phyloP scores from a whole-genome alignment of 2,113 vertebrate species.

The Emydocephalus ijimae region DNA sequence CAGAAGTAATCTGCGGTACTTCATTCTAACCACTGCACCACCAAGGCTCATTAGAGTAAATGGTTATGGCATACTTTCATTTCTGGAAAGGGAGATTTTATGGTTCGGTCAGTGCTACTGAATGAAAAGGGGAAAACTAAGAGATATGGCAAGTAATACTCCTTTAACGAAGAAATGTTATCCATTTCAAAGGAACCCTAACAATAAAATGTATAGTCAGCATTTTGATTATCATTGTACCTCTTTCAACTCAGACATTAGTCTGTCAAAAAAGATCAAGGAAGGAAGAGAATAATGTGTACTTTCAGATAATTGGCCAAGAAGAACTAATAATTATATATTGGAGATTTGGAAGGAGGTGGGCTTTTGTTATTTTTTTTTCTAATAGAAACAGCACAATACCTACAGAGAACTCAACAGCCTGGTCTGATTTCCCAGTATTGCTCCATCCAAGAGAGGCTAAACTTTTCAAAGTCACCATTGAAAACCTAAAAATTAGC shows the following conservation, averaged over 20 bases:
- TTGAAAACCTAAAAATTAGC: background rate
- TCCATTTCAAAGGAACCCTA: constrained; percentile 5
- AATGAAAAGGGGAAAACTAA: background rate
- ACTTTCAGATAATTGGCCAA: background rate
- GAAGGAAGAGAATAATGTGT: background rate
- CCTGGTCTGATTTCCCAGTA: background rate
- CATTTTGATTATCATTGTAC: background rate
- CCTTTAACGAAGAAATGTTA: constrained; percentile 23
- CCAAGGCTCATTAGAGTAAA: no score
- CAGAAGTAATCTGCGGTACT: no score
- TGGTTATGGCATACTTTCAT: background rate
- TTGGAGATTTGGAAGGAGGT: background rate
- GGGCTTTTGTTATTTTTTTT: background rate
- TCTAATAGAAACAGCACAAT: background rate
- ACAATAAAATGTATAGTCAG: constrained; percentile 30
- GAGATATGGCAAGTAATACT: constrained; percentile 21
- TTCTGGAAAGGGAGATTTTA: background rate
- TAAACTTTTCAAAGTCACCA: background rate
- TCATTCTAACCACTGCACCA: no score
- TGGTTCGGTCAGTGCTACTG: background rate
- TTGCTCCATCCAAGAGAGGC: background rate
- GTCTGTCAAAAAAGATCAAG: background rate
- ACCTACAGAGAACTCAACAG: background rate
- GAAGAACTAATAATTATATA: background rate
- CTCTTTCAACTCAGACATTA: background rate